Evolutionary conservation across 2,797 vertebrate genomes (phyloP), one percentile per base, ranked within the genome.

Genomic region (Galago senegalensis): DNA sequence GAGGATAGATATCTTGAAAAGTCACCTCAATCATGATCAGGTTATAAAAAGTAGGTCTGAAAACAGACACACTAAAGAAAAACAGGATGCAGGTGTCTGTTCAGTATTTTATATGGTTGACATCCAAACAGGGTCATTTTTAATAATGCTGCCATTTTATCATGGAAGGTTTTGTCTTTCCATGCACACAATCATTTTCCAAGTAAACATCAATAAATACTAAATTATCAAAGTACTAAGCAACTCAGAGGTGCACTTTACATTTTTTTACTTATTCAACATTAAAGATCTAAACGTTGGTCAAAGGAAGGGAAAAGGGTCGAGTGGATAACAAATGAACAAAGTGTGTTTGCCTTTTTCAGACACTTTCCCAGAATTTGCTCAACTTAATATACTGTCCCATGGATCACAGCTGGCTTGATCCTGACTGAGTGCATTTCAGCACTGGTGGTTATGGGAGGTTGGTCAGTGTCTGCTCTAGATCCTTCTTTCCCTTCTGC

Each of bases 271-370:
- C 29, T 88, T 40, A 86, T 37, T 91, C 69, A 73, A 91, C 93
- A 96, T 72, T 87, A 69, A 92, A 77, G 1, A 10, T 89, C 40
- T 17, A 60, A 86, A 75, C 70, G 0, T 75, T 3, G 0, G 80
- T 61, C 5, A 3, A 5, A 8, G 5, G 3, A 21, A 2, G 34
- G 21, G 20, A 10, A 80, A 80, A 60, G 2, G 21, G n/a, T 14
- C 21, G 17, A 37, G 1, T 63, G 7, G 7, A 31, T 75, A 46
- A 87, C 31, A 60, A 10, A 16, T 77, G 27, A 90, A 92, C 82
- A 65, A 97, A 97, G 56, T 82, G 43, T 83, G 25, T 65, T 70
- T 97, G 80, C 95, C 95, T 82, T 97, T 96, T 67, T 87, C 56
- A 20, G 34, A 87, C 49, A 49, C 61, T 93, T 29, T 94, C 60